Evolutionary conservation across 1,140 invertebrate genomes (phyloP).

Genomic region (Calosoma granatense): DNA sequence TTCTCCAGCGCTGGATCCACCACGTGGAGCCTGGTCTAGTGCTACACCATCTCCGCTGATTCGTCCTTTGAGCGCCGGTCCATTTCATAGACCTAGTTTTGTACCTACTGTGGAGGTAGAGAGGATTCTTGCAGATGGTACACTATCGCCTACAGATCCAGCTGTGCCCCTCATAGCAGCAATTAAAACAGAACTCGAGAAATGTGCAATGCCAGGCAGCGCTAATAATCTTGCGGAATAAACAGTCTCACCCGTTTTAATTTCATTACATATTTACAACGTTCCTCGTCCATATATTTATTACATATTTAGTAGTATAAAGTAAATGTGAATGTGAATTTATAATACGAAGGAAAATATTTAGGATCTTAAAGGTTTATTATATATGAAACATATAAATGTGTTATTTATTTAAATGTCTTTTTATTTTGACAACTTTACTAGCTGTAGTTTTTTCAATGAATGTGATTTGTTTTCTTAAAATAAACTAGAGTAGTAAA

Average conservation of each 20-base stretch:
- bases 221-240: slow-evolving; percentile 18
- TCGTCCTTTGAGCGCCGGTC: slow-evolving; percentile 45
- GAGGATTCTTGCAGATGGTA: slow-evolving; percentile 38
- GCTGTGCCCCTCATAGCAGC: slow-evolving; percentile 52
- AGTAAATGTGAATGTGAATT: not conserved
- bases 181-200: slow-evolving; percentile 50
- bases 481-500: not conserved
- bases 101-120: slow-evolving; percentile 37
- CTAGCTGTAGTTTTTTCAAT: not conserved
- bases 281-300: not conserved
- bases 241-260: not conserved
- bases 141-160: slow-evolving; percentile 42
- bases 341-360: not conserved
- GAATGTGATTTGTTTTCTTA: not conserved
- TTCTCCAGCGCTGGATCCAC: slow-evolving; percentile 16
- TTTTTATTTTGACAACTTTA: not conserved
- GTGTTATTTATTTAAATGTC: not conserved
- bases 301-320: not conserved
- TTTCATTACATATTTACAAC: not conserved
- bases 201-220: slow-evolving; percentile 34
- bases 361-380: not conserved
- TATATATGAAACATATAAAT: not conserved
- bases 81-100: slow-evolving; percentile 39
- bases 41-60: slow-evolving; percentile 29
- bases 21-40: slow-evolving; percentile 39